A percentile compares a stretch with the other conserved stretches of the same genome.
Evolutionary conservation across 2,797 vertebrate genomes (phyloP).

Genomic region (Anolis apletophallus): DNA sequence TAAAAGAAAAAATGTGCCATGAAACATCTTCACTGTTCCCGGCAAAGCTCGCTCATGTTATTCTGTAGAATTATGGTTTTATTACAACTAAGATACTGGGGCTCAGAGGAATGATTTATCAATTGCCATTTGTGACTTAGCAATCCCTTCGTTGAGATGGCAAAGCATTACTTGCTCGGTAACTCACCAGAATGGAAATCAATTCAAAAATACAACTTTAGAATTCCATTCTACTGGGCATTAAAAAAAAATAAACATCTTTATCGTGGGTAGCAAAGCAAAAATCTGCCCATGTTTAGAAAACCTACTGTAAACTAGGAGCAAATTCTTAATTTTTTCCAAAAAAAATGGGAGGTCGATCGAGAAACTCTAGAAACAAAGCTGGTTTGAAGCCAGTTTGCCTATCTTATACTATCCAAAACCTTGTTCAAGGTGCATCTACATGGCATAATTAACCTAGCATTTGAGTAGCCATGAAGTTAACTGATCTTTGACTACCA

Average conservation of each 20-base stretch:
- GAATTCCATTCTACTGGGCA: not conserved
- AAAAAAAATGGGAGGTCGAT: no score
- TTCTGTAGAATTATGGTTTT: constrained; percentile 1
- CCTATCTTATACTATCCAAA: no score
- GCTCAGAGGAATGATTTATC: constrained; percentile 26
- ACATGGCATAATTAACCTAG: no score
- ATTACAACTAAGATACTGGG: not conserved
- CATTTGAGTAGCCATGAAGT: no score
- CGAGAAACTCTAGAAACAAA: no score
- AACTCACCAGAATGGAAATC: constrained; percentile 28
- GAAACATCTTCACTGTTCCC: not conserved
- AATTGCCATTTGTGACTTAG: constrained; percentile 1
- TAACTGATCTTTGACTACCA: no score
- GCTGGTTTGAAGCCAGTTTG: no score
- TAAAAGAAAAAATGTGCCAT: not conserved
- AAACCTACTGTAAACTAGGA: no score
- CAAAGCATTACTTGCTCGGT: constrained; percentile 10
- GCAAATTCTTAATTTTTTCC: no score
- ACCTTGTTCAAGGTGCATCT: no score
- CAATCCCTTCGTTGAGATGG: constrained; percentile 23
- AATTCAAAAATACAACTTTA: constrained; percentile 22
- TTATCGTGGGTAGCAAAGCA: not conserved
- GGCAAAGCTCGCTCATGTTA: not conserved
- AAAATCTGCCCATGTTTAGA: not conserved
- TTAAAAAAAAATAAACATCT: not conserved